Conservation (phyloP, 1,140 invertebrate species). For the Whitmania pigra region DNA sequence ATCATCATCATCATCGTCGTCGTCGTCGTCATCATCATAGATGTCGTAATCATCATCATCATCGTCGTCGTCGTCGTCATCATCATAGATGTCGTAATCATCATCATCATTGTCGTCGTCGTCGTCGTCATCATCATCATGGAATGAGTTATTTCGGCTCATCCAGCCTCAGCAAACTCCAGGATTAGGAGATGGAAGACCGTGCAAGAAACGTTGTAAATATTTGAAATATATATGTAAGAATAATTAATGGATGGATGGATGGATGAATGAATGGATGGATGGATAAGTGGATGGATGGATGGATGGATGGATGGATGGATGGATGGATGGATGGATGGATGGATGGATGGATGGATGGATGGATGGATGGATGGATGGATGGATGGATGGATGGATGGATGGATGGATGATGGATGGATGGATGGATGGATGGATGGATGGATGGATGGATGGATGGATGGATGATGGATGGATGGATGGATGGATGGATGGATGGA, state of each 20-base stretch:
- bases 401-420: background rate
- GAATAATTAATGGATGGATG: too few relatives aligned
- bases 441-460: background rate
- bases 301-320: conserved; percentile 1
- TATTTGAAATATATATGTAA: background rate
- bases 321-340: background rate
- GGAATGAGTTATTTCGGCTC: too few relatives aligned
- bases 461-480: background rate
- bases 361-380: too few relatives aligned
- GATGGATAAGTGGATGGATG: background rate
- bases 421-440: background rate
- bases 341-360: background rate
- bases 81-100: too few relatives aligned
- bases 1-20: conserved; percentile 7
- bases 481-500: background rate
- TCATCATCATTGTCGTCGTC: too few relatives aligned
- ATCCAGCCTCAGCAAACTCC: too few relatives aligned
- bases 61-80: too few relatives aligned
- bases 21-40: background rate
- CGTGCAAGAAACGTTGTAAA: too few relatives aligned
- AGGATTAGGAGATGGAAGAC: too few relatives aligned
- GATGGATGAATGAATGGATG: background rate
- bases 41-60: too few relatives aligned
- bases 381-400: background rate
- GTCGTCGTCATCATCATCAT: too few relatives aligned